phyloP scores from a whole-genome alignment of 2,113 vertebrate genomes.

The Coreoperca whiteheadi region DNA sequence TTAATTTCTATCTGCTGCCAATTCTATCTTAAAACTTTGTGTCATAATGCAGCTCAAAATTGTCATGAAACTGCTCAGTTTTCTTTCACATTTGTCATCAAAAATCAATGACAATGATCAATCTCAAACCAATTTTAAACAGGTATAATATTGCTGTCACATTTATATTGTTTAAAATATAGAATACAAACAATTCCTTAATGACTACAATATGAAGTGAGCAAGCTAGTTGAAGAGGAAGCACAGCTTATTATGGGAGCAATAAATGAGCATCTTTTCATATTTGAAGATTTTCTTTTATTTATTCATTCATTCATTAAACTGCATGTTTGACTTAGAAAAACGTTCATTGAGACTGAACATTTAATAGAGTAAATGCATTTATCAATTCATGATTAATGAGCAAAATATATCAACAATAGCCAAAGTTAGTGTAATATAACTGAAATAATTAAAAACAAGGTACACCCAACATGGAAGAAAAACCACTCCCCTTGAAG shows the following conservation, averaged over 20 bases:
- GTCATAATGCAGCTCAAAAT: too few species aligned
- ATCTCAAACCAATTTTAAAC: not conserved
- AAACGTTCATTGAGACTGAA: slow-evolving; percentile 10
- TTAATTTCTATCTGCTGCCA: too few species aligned
- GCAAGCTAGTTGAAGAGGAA: not conserved
- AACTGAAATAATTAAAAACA: slow-evolving; percentile 25
- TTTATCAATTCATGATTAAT: not conserved
- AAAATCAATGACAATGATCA: not conserved
- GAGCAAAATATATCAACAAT: slow-evolving; percentile 25
- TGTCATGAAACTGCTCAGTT: too few species aligned
- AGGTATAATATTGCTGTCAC: not conserved
- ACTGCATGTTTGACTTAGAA: slow-evolving; percentile 16
- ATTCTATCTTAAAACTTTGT: too few species aligned
- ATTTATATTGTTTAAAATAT: not conserved
- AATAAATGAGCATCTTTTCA: slow-evolving; percentile 13
- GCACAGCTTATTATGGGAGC: not conserved
- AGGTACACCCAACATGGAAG: not conserved
- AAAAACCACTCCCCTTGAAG: slow-evolving; percentile 17
- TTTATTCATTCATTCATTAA: slow-evolving; percentile 33
- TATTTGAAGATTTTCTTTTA: slow-evolving; percentile 17
- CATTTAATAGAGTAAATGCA: slow-evolving; percentile 19
- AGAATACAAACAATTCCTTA: not conserved
- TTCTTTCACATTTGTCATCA: not conserved
- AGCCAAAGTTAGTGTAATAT: too few species aligned
- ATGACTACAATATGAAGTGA: not conserved